Percentiles rank a stretch among this genome's conserved stretches.
phyloP scores from a whole-genome alignment of 2,113 vertebrate genomes.

The Calypte anna region DNA sequence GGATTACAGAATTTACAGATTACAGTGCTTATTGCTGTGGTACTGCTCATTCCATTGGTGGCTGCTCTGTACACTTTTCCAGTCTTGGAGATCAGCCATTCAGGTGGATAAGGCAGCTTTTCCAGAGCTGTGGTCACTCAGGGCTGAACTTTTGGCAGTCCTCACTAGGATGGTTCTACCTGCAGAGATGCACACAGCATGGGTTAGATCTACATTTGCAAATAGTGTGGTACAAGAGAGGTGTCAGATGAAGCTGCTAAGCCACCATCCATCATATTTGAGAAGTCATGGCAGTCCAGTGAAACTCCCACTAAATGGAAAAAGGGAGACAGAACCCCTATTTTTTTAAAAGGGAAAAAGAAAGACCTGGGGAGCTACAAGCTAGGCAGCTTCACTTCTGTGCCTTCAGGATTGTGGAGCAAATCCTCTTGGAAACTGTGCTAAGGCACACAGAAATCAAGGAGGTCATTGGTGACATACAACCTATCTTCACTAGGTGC shows the following conservation, averaged over 20 bases:
- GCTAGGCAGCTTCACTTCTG: too few species aligned
- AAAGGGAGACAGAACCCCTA: too few species aligned
- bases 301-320: too few species aligned
- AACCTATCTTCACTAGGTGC: too few species aligned
- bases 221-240: accelerated
- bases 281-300: too few species aligned
- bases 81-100: not conserved
- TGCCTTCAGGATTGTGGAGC: too few species aligned
- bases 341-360: too few species aligned
- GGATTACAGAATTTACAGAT: not conserved
- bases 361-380: too few species aligned
- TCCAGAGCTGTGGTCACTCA: not conserved
- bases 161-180: not conserved
- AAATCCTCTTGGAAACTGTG: too few species aligned
- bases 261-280: too few species aligned
- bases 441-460: too few species aligned
- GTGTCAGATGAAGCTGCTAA: not conserved
- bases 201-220: not conserved
- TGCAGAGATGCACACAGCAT: not conserved
- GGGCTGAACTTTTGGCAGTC: not conserved
- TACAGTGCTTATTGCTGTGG: not conserved
- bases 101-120: not conserved
- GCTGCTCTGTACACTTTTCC: not conserved
- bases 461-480: too few species aligned
- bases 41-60: not conserved